Evolutionary conservation across 2,113 vertebrate species (phyloP).

Genomic region (Crotalus tigris): DNA sequence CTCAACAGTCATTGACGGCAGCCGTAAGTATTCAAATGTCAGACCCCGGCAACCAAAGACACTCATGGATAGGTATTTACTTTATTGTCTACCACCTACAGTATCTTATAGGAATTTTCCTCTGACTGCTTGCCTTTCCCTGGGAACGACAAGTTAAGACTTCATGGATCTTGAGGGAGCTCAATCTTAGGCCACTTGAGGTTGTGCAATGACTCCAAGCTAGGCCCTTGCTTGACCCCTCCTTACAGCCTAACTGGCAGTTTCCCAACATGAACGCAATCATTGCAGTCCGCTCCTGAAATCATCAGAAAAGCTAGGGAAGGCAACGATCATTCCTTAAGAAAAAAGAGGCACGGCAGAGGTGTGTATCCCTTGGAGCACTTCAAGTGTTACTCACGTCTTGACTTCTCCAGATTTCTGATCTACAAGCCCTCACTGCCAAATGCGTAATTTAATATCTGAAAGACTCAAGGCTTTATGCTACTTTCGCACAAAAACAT

Average conservation of each 20-base stretch:
- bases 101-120: neutral
- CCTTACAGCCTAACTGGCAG: neutral
- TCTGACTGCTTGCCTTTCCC: neutral
- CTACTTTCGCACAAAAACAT: neutral
- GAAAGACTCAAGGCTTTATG: neutral
- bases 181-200: neutral
- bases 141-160: neutral
- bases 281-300: neutral
- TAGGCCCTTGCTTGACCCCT: neutral
- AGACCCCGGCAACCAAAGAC: neutral
- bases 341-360: neutral
- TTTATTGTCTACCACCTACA: neutral
- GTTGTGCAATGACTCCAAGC: neutral
- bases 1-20: constrained; percentile 95
- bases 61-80: neutral
- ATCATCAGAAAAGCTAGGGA: neutral
- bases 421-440: neutral
- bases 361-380: neutral
- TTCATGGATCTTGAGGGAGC: neutral
- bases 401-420: neutral
- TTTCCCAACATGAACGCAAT: neutral
- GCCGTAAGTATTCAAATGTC: constrained; percentile 80
- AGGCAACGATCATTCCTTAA: neutral
- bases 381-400: neutral
- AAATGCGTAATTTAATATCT: neutral